Conservation (phyloP, 1,140 invertebrate genomes). For the Melipona quadrifasciata region DNA sequence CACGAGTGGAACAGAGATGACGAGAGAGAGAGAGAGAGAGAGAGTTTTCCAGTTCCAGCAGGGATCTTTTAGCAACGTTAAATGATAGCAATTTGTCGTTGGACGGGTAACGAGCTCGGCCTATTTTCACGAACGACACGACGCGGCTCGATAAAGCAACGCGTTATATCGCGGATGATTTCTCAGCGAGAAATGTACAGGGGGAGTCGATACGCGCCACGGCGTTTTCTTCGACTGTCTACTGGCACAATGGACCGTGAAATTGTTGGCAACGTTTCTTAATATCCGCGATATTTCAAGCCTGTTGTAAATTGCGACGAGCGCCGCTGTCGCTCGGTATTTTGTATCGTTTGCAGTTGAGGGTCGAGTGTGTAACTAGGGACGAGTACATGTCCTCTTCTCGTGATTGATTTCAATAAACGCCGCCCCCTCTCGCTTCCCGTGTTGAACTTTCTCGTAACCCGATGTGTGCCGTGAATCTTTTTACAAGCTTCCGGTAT, state of each 20-base stretch:
- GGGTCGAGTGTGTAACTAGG: background rate
- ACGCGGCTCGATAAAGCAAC: conserved; percentile 26
- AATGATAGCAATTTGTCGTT: conserved; percentile 58
- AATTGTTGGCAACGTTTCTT: conserved; percentile 61
- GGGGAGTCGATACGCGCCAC: background rate
- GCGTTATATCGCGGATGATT: conserved; percentile 45
- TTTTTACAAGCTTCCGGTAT: background rate
- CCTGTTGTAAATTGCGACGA: conserved; percentile 19
- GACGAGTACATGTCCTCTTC: background rate
- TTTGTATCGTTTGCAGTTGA: conserved; percentile 6
- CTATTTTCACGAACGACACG: conserved; percentile 48
- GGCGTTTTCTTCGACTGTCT: conserved; percentile 46
- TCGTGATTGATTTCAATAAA: conserved; percentile 1
- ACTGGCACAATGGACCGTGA: conserved; percentile 55
- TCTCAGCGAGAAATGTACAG: conserved; percentile 13
- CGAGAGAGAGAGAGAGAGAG: background rate
- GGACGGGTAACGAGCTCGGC: conserved; percentile 43
- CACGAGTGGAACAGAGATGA: background rate
- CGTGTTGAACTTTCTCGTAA: too few relatives aligned
- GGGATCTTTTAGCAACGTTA: conserved; percentile 45
- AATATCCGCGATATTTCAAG: conserved; percentile 59
- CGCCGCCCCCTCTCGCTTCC: background rate
- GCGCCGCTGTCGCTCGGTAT: too few relatives aligned
- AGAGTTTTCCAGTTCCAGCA: conserved; percentile 6
- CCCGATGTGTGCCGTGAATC: background rate